These are phyloP conservation scores for Sinelater perroti DNA, from an alignment of 2,888 invertebrate species.

Conservation along the genomic window DNA sequence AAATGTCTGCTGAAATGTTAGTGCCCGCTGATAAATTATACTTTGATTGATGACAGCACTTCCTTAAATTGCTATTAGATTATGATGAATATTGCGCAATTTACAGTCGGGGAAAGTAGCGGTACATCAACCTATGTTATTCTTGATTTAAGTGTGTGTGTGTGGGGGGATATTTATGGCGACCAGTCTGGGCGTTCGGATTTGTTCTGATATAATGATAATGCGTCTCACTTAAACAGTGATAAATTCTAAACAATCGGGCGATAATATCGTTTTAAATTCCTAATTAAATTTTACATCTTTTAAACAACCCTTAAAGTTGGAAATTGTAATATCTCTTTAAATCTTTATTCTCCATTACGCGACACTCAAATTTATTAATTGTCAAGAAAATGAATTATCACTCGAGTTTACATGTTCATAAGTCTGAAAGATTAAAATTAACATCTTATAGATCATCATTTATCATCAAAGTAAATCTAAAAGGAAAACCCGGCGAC, in stretches of 20 bases:
- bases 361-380: too few relatives aligned
- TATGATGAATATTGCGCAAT: slow-evolving; percentile 43
- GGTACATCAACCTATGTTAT: slow-evolving; percentile 34
- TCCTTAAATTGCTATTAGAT: slow-evolving; percentile 47
- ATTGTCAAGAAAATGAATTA: neutral
- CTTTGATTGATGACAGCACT: slow-evolving; percentile 48
- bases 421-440: slow-evolving; percentile 23
- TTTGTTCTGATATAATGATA: too few relatives aligned
- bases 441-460: slow-evolving; percentile 34
- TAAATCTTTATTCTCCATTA: too few relatives aligned
- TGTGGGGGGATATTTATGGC: slow-evolving; percentile 17
- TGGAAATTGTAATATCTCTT: too few relatives aligned
- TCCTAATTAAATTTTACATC: too few relatives aligned
- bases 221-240: slow-evolving; percentile 15
- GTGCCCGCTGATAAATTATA: slow-evolving; percentile 46
- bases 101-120: slow-evolving; percentile 36
- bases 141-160: slow-evolving; percentile 30
- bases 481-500: slow-evolving; percentile 26
- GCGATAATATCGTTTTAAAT: too few relatives aligned
- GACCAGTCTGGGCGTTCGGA: too few relatives aligned
- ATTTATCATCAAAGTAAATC: slow-evolving; percentile 36
- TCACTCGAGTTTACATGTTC: slow-evolving; percentile 6
- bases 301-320: too few relatives aligned
- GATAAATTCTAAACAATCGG: neutral
- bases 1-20: slow-evolving; percentile 36